Base-by-base conservation (phyloP, 2,888 invertebrate species). In the Heteromurus nitidus region DNA sequence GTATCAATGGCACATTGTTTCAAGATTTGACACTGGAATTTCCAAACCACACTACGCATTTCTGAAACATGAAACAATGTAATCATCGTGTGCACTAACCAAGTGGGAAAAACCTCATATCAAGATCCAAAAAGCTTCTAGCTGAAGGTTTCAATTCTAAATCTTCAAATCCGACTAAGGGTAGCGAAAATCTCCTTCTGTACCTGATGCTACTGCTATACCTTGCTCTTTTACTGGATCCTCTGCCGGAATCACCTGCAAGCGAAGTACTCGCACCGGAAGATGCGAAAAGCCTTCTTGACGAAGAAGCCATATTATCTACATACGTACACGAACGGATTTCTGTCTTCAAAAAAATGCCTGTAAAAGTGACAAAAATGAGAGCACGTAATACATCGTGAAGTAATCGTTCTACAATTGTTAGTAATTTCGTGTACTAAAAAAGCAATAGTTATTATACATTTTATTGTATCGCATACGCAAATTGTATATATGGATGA, bases 31-130 rank as follows among this genome's bases (percentile, higher is more conserved):
- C n/a, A n/a, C n/a, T n/a, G 26, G 36, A 24, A 47, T 70, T 70
- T 58, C 55, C 55, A 18, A 64, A 64, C n/a, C n/a, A n/a, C n/a
- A n/a, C n/a, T 1, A 60, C 16, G 16, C 2, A 26, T 7, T 26
- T 28, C 2, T 13, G 58, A 24, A 60, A n/a, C 20, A 28, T 60
- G 13, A 2, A 7, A 60, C 26, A 24, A 50, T 5, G 26, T 2
- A 24, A 16, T 26, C 18, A 44, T 62, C 28, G 18, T 1, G 13
- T 3, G 1, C 13, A 64, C 69, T 68, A 30, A 83, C 85, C 85
- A n/a, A 18, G 28, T 2, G 83, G 83, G 65, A 85, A 83, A 79
- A 85, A 82, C 24, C 83, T 50, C 22, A n/a, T 9, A 72, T 85
- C 85, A 28, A 85, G 53, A 31, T 85, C 44, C 22, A 85, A 72